Base-by-base conservation (phyloP, 2,888 invertebrate genomes). In the Tipula confusa region DNA sequence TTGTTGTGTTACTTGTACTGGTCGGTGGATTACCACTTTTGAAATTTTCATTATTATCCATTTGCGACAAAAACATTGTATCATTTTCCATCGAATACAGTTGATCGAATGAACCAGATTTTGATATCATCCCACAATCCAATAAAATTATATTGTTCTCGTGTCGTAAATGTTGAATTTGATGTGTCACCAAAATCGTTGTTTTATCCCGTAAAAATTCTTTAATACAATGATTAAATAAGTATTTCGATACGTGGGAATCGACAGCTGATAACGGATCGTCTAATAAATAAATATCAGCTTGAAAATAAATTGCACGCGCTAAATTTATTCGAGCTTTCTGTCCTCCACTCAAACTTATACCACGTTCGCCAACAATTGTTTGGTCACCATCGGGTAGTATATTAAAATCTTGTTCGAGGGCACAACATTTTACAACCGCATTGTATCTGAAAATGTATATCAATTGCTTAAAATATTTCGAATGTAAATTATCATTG, bases 291-390 rank as follows among this genome's bases (percentile, higher is more conserved):
- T 93, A 94, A 38, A 94, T 90, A 87, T 94, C 94, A 0, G 93
- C 95, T 85, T 94, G 91, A 86, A 92, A 92, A 87, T 96, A 96
- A 81, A 96, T 91, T 1, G 95, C 93, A 86, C 96, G 91, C 0
- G 95, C 95, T 64, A 97, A 90, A 88, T 95, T 95, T 29, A 97
- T 92, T 85, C 97, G 91, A 0, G 96, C 96, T 87, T 93, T 92
- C 89, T 97, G 96, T 7, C 96, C 96, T 7, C 96, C 96, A 64
- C 95, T 96, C 11, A 97, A 89, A 4, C 94, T 93, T 0, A 94
- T 92, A 11, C 97, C 97, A 82, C 95, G 91, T 87, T 97, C 96
- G 1, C 97, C 96, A 0, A 97, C 94, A 83, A 95, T 88, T 0
- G 95, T 95, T 86, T 92, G 89, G 87, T 97, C 97, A 6, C 95